Evolutionary conservation across 2,888 invertebrate species (phyloP).

Genomic region (Xylota segnis): DNA sequence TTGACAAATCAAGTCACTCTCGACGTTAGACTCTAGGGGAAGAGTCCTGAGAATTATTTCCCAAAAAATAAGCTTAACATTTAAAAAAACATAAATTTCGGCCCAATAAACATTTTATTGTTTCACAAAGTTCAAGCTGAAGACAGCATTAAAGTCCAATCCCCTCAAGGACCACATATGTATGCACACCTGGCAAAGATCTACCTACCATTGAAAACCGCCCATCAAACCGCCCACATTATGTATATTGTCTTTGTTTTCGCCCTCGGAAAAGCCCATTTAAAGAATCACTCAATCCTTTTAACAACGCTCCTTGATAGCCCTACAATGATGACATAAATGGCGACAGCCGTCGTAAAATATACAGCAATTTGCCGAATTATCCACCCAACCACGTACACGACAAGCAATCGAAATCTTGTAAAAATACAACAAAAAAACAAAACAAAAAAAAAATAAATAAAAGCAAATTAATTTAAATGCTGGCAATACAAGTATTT

Average conservation of each 20-base stretch:
- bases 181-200: too few species aligned
- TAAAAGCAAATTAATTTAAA: slow-evolving; percentile 34
- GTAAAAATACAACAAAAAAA: background rate
- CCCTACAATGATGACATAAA: slow-evolving; percentile 12
- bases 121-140: too few species aligned
- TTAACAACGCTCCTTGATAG: background rate
- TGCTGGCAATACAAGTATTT: slow-evolving; percentile 1
- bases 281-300: slow-evolving; percentile 6
- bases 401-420: background rate
- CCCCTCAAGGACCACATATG: too few species aligned
- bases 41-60: too few species aligned
- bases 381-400: slow-evolving; percentile 5
- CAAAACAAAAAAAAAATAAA: background rate
- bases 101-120: too few species aligned
- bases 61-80: too few species aligned
- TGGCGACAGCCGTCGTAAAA: slow-evolving; percentile 8
- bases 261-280: background rate
- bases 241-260: too few species aligned
- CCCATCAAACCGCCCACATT: background rate
- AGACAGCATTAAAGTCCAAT: too few species aligned
- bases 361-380: slow-evolving; percentile 28
- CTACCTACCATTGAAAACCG: background rate
- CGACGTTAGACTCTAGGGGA: too few species aligned
- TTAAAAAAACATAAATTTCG: too few species aligned
- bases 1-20: too few species aligned